Evolutionary conservation across 2,797 vertebrate genomes (phyloP).

Genomic region (Typhlichthys subterraneus): DNA sequence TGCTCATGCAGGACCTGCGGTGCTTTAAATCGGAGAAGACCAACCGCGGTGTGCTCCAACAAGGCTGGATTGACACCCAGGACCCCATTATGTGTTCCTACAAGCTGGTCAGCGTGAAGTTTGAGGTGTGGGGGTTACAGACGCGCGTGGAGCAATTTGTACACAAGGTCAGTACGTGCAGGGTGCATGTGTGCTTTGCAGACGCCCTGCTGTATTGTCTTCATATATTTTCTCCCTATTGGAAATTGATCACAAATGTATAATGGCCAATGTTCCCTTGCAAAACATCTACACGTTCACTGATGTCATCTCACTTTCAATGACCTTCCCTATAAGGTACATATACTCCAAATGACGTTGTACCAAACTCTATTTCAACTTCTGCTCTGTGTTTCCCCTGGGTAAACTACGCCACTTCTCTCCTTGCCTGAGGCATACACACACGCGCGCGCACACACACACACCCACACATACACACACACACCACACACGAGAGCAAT

Average conservation of each 20-base stretch:
- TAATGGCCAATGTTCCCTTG: too few relatives aligned
- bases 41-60: slow-evolving; percentile 87
- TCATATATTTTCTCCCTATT: too few relatives aligned
- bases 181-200: too few relatives aligned
- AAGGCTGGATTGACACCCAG: slow-evolving; percentile 93
- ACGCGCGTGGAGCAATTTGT: slow-evolving; percentile 98
- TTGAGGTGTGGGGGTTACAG: slow-evolving; percentile 99
- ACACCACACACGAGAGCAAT: slow-evolving; percentile 20
- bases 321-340: slow-evolving; percentile 20
- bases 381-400: slow-evolving; percentile 26
- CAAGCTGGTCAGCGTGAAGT: slow-evolving; percentile 97
- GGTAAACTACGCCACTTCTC: slow-evolving; percentile 36
- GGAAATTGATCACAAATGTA: too few relatives aligned
- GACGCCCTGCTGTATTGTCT: too few relatives aligned
- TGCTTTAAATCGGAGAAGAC: slow-evolving; percentile 97
- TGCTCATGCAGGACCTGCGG: slow-evolving; percentile 84
- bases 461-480: background rate
- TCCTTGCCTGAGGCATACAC: slow-evolving; percentile 38
- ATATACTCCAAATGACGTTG: slow-evolving; percentile 29
- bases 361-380: slow-evolving; percentile 37
- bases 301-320: background rate
- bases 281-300: too few relatives aligned
- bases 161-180: slow-evolving; percentile 86
- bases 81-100: slow-evolving; percentile 98
- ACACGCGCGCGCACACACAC: background rate